Percentiles rank a stretch among this genome's conserved stretches.
phyloP scores from a whole-genome alignment of 2,797 vertebrate species.

The Notolabrus celidotus region DNA sequence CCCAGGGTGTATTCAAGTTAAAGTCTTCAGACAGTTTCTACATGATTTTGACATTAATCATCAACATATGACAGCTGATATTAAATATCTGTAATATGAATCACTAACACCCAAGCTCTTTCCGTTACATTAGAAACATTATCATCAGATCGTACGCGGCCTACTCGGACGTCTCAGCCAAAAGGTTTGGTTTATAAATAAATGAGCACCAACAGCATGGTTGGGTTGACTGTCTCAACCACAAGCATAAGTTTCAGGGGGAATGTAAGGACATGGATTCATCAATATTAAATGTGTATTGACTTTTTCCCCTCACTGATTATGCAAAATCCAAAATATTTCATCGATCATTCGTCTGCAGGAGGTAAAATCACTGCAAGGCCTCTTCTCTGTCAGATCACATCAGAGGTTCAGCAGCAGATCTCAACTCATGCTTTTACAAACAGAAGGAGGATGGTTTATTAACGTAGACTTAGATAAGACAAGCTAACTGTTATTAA shows the following conservation, averaged over 20 bases:
- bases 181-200: background rate
- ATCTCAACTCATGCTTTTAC: too few relatives aligned
- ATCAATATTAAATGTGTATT: conserved; percentile 8
- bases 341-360: background rate
- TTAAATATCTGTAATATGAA: background rate
- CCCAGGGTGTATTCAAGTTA: too few relatives aligned
- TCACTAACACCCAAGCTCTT: background rate
- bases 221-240: background rate
- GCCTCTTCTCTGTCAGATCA: background rate
- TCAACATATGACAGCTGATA: background rate
- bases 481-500: too few relatives aligned
- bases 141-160: background rate
- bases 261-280: background rate
- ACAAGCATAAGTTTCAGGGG: background rate
- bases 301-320: conserved; percentile 19
- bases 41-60: too few relatives aligned
- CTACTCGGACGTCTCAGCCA: background rate
- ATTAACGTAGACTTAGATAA: too few relatives aligned
- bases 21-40: too few relatives aligned
- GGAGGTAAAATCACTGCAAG: background rate
- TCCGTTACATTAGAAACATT: background rate
- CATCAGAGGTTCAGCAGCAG: background rate
- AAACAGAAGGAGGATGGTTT: too few relatives aligned
- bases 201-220: background rate
- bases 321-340: conserved; percentile 8